A percentile compares a stretch with the other conserved stretches of the same genome.
Conservation (phyloP, 2,113 vertebrate genomes). For the Nipponia nippon region DNA sequence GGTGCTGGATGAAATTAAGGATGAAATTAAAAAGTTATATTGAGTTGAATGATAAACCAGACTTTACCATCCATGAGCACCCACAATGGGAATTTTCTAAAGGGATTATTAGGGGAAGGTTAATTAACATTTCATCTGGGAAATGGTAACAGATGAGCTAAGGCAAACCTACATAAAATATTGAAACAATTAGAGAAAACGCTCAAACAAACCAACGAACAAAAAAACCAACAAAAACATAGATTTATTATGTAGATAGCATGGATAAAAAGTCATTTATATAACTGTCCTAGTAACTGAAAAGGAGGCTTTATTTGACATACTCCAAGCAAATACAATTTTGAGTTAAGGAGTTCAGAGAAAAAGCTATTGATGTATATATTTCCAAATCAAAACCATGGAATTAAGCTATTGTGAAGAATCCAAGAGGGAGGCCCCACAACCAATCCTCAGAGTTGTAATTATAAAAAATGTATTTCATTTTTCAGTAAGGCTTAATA, state of each 20-base stretch:
- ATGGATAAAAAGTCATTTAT: background rate
- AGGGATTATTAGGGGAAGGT: constrained; percentile 48
- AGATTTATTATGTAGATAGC: background rate
- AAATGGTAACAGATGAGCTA: constrained; percentile 44
- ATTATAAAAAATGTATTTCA: background rate
- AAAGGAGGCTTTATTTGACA: fast-evolving
- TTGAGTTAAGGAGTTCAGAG: background rate
- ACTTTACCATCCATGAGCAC: constrained; percentile 35
- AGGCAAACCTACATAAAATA: constrained; percentile 36
- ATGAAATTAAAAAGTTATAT: constrained; percentile 68
- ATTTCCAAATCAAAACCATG: background rate
- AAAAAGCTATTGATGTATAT: background rate
- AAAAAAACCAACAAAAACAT: background rate
- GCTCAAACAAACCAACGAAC: background rate
- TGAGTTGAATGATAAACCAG: constrained; percentile 50
- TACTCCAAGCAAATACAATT: background rate
- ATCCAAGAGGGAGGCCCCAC: background rate
- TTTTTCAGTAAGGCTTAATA: background rate
- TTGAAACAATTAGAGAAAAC: constrained; percentile 45
- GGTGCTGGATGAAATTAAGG: constrained; percentile 49
- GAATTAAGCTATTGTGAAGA: background rate
- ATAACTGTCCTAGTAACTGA: background rate
- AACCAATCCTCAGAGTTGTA: background rate
- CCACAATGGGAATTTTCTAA: constrained; percentile 52
- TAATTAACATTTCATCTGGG: constrained; percentile 60